These are phyloP conservation scores for Heteromyza rotundicornis DNA, from an alignment of 2,888 invertebrate genomes.

Conservation along the genomic window DNA sequence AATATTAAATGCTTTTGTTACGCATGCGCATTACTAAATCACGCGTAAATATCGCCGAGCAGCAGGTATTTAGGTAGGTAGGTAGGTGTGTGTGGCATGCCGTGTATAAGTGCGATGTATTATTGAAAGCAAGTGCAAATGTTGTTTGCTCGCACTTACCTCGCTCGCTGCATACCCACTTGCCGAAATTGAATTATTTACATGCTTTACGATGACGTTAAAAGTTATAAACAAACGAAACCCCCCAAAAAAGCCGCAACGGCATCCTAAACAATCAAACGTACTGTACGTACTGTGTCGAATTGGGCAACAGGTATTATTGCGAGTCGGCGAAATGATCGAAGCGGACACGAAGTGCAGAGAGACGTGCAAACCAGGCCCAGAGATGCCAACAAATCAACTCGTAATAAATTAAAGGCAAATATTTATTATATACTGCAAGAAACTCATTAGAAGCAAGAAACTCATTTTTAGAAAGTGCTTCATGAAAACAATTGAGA, in stretches of 20 bases:
- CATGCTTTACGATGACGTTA: conserved; percentile 11
- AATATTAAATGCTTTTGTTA: conserved; percentile 1
- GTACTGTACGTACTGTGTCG: conserved; percentile 26
- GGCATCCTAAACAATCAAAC: conserved; percentile 49
- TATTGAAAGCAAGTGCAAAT: neutral
- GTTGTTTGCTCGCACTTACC: neutral
- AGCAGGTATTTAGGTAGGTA: conserved; percentile 8
- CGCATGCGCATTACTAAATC: conserved; percentile 2
- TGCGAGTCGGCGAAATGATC: conserved; percentile 51
- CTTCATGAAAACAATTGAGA: no score
- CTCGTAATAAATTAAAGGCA: no score
- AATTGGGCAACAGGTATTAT: conserved; percentile 55
- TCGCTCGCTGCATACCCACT: neutral
- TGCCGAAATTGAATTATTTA: conserved; percentile 12
- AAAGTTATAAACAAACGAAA: conserved; percentile 10
- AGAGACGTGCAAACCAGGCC: neutral
- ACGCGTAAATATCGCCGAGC: neutral
- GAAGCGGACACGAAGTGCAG: conserved; percentile 30
- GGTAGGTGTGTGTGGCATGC: neutral
- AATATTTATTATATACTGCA: no score
- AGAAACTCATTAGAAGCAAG: no score
- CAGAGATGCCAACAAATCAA: no score
- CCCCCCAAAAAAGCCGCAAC: neutral
- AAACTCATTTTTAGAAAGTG: no score
- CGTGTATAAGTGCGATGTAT: neutral